Conservation (phyloP, 2,888 invertebrate species). For the Rhogogaster chlorosoma region DNA sequence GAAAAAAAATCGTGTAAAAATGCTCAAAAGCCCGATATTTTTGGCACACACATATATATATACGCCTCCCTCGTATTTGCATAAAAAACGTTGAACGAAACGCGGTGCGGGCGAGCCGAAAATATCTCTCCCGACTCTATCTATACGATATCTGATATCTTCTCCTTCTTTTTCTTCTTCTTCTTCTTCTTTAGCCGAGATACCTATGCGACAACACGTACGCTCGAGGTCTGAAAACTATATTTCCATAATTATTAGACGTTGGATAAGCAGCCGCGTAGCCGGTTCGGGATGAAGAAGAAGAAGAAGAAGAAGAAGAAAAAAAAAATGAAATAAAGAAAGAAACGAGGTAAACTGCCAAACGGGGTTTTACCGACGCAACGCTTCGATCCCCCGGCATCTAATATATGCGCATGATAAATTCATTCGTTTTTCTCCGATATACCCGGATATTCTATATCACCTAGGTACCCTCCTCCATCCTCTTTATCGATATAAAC, state of each 20-base stretch:
- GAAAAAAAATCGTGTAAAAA: background rate
- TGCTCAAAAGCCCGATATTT: background rate
- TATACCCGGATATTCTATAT: background rate
- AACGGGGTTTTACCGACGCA: background rate
- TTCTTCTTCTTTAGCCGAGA: conserved; percentile 23
- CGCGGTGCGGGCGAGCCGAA: background rate
- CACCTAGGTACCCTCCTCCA: background rate
- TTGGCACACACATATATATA: background rate
- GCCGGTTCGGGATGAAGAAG: background rate
- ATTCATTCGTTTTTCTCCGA: background rate
- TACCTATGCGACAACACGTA: conserved; percentile 62
- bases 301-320: background rate
- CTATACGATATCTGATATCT: background rate
- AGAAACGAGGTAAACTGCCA: background rate
- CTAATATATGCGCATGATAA: conserved; percentile 1
- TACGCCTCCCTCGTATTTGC: background rate
- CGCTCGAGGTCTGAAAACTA: conserved; percentile 51
- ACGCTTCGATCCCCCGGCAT: background rate
- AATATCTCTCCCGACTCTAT: background rate
- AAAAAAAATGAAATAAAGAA: background rate
- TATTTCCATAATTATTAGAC: conserved; percentile 63
- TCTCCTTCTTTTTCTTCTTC: background rate
- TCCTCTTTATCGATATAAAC: background rate
- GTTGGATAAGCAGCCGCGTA: background rate
- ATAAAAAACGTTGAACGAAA: conserved; percentile 11